Conservation (phyloP, 2,113 vertebrate genomes). For the Phalacrocorax brasilianus region DNA sequence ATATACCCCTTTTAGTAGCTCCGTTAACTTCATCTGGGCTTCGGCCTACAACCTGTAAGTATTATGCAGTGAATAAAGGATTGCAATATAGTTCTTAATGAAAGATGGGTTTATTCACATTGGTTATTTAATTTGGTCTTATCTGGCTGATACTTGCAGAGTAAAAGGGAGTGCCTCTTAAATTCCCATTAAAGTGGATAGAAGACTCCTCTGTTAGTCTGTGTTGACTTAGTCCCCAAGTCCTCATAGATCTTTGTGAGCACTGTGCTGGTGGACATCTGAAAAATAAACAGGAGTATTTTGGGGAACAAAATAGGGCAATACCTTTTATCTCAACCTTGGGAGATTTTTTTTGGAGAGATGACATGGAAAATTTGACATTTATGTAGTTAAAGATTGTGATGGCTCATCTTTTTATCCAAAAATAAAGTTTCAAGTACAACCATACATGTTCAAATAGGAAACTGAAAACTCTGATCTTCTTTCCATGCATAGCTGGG, state of each 20-base stretch:
- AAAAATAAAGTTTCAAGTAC: neutral
- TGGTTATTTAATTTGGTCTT: neutral
- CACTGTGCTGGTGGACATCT: neutral
- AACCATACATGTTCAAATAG: neutral
- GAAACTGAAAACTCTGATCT: neutral
- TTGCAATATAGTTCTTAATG: neutral
- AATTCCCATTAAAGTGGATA: neutral
- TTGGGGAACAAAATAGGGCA: neutral
- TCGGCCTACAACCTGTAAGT: neutral
- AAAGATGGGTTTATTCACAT: neutral
- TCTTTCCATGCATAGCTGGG: neutral
- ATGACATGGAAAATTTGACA: neutral
- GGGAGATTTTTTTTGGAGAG: neutral
- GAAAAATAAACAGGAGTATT: neutral
- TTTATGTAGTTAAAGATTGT: neutral
- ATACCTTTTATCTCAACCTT: neutral
- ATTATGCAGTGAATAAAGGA: neutral
- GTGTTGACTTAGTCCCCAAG: neutral
- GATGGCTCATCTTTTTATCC: neutral
- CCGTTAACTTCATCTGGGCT: neutral
- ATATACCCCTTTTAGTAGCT: neutral
- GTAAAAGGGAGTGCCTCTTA: neutral
- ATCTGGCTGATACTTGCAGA: neutral
- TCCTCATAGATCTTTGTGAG: neutral
- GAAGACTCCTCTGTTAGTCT: neutral